These are phyloP conservation scores for Caenorhabditis zanzibari DNA, from an alignment of 2,888 invertebrate genomes.

Conservation along the genomic window DNA sequence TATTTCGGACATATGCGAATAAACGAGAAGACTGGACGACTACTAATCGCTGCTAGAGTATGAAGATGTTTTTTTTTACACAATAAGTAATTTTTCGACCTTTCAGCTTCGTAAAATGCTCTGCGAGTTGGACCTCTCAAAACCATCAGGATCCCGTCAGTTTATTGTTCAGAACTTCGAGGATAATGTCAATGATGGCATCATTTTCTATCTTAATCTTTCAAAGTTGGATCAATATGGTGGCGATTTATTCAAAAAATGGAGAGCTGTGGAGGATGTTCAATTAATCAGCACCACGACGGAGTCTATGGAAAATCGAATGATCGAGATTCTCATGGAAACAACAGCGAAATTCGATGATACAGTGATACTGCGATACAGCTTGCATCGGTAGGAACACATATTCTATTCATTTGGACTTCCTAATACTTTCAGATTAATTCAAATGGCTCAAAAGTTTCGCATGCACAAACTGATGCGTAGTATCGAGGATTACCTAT, in stretches of 20 bases:
- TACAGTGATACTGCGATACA: slow-evolving; percentile 39
- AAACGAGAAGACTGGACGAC: slow-evolving; percentile 56
- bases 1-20: slow-evolving; percentile 53
- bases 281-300: slow-evolving; percentile 26
- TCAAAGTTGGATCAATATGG: slow-evolving; percentile 40
- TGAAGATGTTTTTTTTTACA: neutral
- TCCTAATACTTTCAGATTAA: neutral
- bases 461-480: slow-evolving; percentile 64
- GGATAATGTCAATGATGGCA: slow-evolving; percentile 30
- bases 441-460: slow-evolving; percentile 45
- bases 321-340: slow-evolving; percentile 55
- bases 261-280: slow-evolving; percentile 50
- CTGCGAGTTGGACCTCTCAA: slow-evolving; percentile 52
- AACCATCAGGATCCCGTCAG: slow-evolving; percentile 59
- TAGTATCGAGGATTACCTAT: slow-evolving; percentile 47
- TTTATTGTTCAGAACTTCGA: slow-evolving; percentile 67
- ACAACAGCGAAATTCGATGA: slow-evolving; percentile 64
- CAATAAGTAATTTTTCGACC: too few relatives aligned
- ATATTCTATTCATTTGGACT: neutral
- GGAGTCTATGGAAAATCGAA: slow-evolving; percentile 48
- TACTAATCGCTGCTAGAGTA: slow-evolving; percentile 50
- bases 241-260: slow-evolving; percentile 66
- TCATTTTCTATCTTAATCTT: slow-evolving; percentile 52
- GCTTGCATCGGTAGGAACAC: slow-evolving; percentile 18
- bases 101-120: slow-evolving; percentile 56